Conservation (phyloP, 2,113 vertebrate genomes). For the Albula goreensis region DNA sequence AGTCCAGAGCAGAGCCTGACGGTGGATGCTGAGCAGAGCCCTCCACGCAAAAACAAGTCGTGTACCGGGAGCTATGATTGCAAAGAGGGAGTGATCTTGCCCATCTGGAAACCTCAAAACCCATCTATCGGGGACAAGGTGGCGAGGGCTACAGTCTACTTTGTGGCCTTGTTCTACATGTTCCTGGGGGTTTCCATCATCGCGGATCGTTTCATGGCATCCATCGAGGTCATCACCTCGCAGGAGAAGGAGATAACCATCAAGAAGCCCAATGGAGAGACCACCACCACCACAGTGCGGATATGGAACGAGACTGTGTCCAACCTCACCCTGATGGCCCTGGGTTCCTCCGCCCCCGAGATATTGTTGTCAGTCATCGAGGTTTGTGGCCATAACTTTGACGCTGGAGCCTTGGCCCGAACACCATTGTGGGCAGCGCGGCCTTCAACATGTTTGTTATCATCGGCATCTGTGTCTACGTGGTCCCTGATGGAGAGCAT, state of each 20-base stretch:
- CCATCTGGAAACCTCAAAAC: conserved; percentile 91
- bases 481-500: conserved; percentile 92
- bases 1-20: conserved; percentile 58
- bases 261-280: conserved; percentile 95
- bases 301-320: conserved; percentile 99
- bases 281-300: conserved; percentile 91
- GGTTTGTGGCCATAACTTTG: conserved; percentile 89
- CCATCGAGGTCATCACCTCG: conserved; percentile 97
- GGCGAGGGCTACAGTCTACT: conserved; percentile 94
- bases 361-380: conserved; percentile 97
- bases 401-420: conserved; percentile 85
- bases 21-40: conserved; percentile 53
- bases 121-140: conserved; percentile 97
- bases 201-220: conserved; percentile 98
- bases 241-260: conserved; percentile 98
- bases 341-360: conserved; percentile 94
- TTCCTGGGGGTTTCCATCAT: conserved; percentile 97
- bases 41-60: conserved; percentile 59
- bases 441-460: conserved; percentile 99
- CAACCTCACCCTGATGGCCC: conserved; percentile 95
- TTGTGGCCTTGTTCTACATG: conserved; percentile 97
- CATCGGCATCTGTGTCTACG: conserved; percentile 91
- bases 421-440: conserved; percentile 95
- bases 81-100: conserved; percentile 83
- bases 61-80: conserved; percentile 82